Evolutionary conservation across 2,113 vertebrate genomes (phyloP).

Genomic region (Meles meles): DNA sequence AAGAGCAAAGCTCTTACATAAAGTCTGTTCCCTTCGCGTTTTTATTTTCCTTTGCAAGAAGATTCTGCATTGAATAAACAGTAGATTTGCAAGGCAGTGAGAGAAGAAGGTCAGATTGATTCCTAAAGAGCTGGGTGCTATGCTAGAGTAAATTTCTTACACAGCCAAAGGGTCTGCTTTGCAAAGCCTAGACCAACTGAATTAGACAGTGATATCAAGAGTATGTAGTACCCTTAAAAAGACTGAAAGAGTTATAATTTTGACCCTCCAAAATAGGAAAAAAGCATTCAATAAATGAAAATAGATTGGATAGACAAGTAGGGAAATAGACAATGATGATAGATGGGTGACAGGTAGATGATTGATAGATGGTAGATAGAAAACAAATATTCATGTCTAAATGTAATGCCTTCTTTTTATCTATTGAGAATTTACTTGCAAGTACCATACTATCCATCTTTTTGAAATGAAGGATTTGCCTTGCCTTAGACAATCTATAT

Average conservation of each 20-base stretch:
- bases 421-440: neutral
- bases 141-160: neutral
- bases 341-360: neutral
- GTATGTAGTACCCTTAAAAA: neutral
- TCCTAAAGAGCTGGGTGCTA: neutral
- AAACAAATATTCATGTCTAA: neutral
- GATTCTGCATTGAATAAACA: neutral
- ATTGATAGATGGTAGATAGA: neutral
- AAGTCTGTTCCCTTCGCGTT: neutral
- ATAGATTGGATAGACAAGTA: neutral
- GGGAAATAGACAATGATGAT: neutral
- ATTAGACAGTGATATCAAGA: neutral
- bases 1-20: neutral
- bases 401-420: neutral
- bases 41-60: neutral
- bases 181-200: neutral
- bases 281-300: neutral
- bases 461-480: neutral
- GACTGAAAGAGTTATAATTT: neutral
- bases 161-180: neutral
- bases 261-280: neutral
- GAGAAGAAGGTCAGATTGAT: neutral
- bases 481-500: neutral
- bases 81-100: neutral
- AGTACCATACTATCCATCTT: neutral